A percentile compares a stretch with the other conserved stretches of the same genome.
These are phyloP conservation scores for Leptopilina drosophilae DNA, from an alignment of 2,888 invertebrate species.

Conservation along the genomic window DNA sequence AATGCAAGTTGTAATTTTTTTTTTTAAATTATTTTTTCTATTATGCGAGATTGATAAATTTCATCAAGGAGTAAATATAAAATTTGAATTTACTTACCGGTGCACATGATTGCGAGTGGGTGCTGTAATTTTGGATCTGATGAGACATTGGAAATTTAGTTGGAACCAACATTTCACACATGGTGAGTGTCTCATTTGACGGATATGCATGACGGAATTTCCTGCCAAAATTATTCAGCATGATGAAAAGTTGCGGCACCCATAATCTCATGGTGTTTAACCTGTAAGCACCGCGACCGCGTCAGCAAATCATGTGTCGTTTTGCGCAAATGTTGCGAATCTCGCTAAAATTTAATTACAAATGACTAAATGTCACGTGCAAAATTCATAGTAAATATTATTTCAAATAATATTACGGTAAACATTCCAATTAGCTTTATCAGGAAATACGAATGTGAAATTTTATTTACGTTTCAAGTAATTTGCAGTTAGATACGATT, in stretches of 20 bases:
- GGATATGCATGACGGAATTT: constrained; percentile 59
- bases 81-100: constrained; percentile 52
- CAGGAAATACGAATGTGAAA: too few species aligned
- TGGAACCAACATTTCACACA: constrained; percentile 76
- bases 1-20: too few species aligned
- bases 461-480: too few species aligned
- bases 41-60: too few species aligned
- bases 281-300: constrained; percentile 69
- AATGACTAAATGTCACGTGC: constrained; percentile 14
- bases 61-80: too few species aligned
- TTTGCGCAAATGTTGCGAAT: constrained; percentile 13
- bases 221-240: constrained; percentile 79
- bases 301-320: constrained; percentile 32
- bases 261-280: constrained; percentile 80
- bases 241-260: constrained; percentile 80
- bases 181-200: constrained; percentile 68
- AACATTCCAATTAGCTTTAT: not conserved
- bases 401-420: not conserved
- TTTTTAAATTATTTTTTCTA: too few species aligned
- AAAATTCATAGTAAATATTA: not conserved
- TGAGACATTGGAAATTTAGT: not conserved
- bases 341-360: constrained; percentile 24
- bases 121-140: constrained; percentile 1
- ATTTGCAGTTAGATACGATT: too few species aligned
- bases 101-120: constrained; percentile 50